These are phyloP conservation scores for Lipotes vexillifer DNA, from an alignment of 2,113 vertebrate species.

Conservation along the genomic window DNA sequence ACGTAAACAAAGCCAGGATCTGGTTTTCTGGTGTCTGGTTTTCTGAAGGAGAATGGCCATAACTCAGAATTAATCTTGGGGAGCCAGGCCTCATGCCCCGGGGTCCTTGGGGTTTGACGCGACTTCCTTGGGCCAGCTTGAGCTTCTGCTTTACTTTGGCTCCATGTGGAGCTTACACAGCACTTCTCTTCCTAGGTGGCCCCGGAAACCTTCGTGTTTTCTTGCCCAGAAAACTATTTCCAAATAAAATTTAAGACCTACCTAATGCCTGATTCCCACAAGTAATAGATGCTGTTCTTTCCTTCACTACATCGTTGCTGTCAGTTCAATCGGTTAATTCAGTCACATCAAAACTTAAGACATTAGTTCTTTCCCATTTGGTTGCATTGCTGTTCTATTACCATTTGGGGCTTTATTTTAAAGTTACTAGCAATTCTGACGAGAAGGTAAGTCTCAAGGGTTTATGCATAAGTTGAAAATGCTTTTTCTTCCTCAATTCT, in stretches of 20 bases:
- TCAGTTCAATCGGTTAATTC: background rate
- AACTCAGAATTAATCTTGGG: background rate
- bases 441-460: background rate
- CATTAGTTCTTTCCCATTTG: background rate
- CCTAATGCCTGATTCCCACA: too few relatives aligned
- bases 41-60: background rate
- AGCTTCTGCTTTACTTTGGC: background rate
- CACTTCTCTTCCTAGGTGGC: background rate
- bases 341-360: background rate
- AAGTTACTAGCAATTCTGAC: background rate
- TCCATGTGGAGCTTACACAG: background rate
- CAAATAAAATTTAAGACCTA: background rate
- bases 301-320: fast-evolving
- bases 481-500: background rate
- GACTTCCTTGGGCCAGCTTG: background rate
- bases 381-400: background rate
- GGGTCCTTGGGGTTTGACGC: background rate
- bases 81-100: fast-evolving
- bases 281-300: background rate
- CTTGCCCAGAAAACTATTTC: background rate
- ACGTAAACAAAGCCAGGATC: background rate
- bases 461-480: background rate
- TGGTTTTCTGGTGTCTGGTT: background rate
- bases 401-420: background rate
- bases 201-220: background rate